Percentiles rank a stretch among this genome's conserved stretches.
Conservation (phyloP, 2,113 vertebrate species). For the Pachypanchax playfairii region DNA sequence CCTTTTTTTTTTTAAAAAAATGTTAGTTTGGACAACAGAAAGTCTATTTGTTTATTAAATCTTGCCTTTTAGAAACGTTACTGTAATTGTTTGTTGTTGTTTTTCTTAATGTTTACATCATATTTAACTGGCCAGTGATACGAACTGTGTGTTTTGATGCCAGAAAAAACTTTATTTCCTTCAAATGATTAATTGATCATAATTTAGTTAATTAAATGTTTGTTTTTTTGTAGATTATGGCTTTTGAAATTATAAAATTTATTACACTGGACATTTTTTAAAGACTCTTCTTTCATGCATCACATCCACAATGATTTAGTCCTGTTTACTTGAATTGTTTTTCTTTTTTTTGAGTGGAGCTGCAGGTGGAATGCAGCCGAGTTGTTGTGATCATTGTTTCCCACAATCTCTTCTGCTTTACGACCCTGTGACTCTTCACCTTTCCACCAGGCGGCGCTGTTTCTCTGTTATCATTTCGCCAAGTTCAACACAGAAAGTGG, state of each 20-base stretch:
- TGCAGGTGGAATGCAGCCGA: background rate
- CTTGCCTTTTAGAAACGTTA: constrained; percentile 35
- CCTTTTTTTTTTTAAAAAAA: constrained; percentile 13
- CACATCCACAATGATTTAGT: background rate
- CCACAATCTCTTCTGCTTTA: background rate
- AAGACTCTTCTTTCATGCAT: background rate
- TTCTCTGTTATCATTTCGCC: constrained; percentile 46
- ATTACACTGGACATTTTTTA: background rate
- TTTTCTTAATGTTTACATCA: constrained; percentile 61
- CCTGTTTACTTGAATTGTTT: constrained; percentile 77
- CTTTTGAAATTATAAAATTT: background rate
- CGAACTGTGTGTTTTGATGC: constrained; percentile 46
- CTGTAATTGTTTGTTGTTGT: constrained; percentile 33
- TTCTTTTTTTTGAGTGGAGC: constrained; percentile 20
- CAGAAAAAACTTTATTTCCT: no score
- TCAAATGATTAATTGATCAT: no score
- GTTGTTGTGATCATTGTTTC: background rate
- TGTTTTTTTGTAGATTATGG: background rate
- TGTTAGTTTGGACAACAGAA: constrained; percentile 38
- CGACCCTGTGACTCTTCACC: constrained; percentile 18
- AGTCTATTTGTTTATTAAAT: constrained; percentile 44
- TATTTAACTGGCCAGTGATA: constrained; percentile 72
- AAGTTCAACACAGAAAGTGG: constrained; percentile 13
- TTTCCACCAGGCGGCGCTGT: constrained; percentile 59
- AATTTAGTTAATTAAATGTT: no score